phyloP scores from a whole-genome alignment of 1,140 invertebrate genomes.

The Ectropis grisescens region DNA sequence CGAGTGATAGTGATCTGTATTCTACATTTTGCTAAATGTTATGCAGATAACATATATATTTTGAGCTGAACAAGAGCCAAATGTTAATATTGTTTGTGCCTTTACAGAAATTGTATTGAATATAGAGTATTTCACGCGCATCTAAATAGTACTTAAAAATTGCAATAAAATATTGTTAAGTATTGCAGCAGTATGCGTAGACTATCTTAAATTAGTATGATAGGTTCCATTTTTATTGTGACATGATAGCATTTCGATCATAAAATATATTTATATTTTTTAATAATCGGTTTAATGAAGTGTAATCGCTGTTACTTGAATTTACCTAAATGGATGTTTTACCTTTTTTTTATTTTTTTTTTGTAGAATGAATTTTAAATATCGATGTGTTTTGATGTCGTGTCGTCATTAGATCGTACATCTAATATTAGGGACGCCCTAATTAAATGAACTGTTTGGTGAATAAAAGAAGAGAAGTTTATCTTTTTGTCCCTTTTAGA shows the following conservation, averaged over 20 bases:
- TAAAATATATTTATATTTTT: constrained; percentile 9
- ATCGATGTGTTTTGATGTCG: constrained; percentile 29
- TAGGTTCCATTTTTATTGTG: constrained; percentile 20
- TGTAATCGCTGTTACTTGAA: too few relatives aligned
- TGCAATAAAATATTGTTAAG: constrained; percentile 27
- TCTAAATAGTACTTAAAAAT: constrained; percentile 30
- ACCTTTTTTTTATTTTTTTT: constrained; percentile 4
- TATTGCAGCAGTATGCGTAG: constrained; percentile 25
- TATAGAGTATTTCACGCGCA: too few relatives aligned
- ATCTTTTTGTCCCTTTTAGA: constrained; percentile 15
- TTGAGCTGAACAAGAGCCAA: constrained; percentile 10
- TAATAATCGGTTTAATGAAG: constrained; percentile 9
- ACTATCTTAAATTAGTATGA: too few relatives aligned
- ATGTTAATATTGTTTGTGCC: constrained; percentile 54
- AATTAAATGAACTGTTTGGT: constrained; percentile 5
- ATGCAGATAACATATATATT: too few relatives aligned
- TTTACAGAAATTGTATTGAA: constrained; percentile 33
- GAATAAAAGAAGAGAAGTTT: too few relatives aligned
- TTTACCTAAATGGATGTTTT: constrained; percentile 5
- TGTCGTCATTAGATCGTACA: constrained; percentile 23
- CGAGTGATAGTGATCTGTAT: constrained; percentile 31
- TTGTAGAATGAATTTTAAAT: constrained; percentile 19
- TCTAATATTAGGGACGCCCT: constrained; percentile 16
- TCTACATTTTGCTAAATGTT: too few relatives aligned
- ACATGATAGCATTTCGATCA: constrained; percentile 22